Conservation (phyloP, 64 coral and sea anemone species). For the Platygyra sinensis region DNA sequence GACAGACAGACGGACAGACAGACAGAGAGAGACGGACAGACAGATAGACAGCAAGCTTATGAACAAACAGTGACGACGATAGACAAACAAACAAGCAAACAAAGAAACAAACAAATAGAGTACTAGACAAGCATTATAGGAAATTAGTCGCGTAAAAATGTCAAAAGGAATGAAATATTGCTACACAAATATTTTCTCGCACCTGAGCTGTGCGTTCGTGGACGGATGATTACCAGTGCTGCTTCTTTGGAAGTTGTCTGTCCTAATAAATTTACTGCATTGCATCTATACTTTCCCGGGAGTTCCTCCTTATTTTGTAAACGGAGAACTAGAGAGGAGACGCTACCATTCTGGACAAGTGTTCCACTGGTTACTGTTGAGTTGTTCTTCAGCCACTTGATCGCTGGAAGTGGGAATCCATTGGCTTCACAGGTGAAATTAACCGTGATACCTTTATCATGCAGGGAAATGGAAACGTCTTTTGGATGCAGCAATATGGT, state of each 20-base stretch:
- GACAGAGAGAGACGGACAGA: no score
- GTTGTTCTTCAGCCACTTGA: conserved; percentile 14
- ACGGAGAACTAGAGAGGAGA: background rate
- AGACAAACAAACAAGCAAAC: no score
- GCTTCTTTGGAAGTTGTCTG: background rate
- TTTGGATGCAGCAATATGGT: background rate
- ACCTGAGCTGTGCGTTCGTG: background rate
- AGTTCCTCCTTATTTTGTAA: background rate
- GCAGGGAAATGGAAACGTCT: background rate
- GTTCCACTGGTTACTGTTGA: background rate
- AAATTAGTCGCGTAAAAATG: no score
- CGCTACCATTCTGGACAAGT: background rate
- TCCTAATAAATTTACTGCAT: background rate
- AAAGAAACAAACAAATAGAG: no score
- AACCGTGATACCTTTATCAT: background rate
- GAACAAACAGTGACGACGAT: no score
- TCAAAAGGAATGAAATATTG: no score
- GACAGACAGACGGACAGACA: no score
- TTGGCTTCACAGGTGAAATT: background rate
- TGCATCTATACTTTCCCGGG: background rate
- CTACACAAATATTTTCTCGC: background rate
- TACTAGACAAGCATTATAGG: no score
- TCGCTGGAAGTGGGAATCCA: background rate
- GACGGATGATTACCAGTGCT: background rate
- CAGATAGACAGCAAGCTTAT: no score